Conservation (phyloP, 2,888 invertebrate species). For the Brachyopa scutellaris region DNA sequence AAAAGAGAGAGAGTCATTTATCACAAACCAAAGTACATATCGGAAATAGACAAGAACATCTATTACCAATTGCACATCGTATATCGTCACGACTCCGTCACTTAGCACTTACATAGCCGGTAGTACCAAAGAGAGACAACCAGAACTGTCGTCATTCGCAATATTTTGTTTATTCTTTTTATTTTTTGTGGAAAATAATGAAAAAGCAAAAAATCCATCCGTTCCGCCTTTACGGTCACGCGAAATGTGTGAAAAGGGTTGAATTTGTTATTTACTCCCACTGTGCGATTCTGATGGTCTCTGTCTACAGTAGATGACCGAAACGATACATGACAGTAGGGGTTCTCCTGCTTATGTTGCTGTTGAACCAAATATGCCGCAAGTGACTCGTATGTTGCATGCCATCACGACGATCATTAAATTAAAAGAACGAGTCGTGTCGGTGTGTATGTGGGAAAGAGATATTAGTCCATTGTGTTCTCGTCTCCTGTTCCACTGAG, state of each 20-base stretch:
- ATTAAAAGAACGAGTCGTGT: constrained; percentile 2
- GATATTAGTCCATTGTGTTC: constrained; percentile 40
- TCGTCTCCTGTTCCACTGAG: constrained; percentile 6
- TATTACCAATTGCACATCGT: too few relatives aligned
- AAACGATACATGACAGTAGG: constrained; percentile 21
- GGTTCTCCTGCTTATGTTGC: constrained; percentile 4
- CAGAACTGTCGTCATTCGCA: too few relatives aligned
- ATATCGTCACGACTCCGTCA: too few relatives aligned
- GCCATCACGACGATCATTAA: constrained; percentile 37
- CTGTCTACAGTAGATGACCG: constrained; percentile 40
- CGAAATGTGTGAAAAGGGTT: constrained; percentile 62
- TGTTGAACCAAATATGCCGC: constrained; percentile 17
- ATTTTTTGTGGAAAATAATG: too few relatives aligned
- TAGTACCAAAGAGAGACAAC: too few relatives aligned
- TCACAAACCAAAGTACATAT: too few relatives aligned
- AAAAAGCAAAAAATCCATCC: constrained; percentile 32
- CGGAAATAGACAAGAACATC: too few relatives aligned
- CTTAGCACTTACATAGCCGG: too few relatives aligned
- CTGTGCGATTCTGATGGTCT: background rate
- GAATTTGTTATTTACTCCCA: constrained; percentile 41
- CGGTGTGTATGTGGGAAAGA: constrained; percentile 6
- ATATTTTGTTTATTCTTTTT: too few relatives aligned
- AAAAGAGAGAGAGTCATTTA: too few relatives aligned
- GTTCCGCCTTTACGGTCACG: constrained; percentile 58
- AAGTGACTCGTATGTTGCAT: constrained; percentile 50